A percentile compares a stretch with the other conserved stretches of the same genome.
phyloP scores from a whole-genome alignment of 2,888 invertebrate species.

The Trisateles emortualis region DNA sequence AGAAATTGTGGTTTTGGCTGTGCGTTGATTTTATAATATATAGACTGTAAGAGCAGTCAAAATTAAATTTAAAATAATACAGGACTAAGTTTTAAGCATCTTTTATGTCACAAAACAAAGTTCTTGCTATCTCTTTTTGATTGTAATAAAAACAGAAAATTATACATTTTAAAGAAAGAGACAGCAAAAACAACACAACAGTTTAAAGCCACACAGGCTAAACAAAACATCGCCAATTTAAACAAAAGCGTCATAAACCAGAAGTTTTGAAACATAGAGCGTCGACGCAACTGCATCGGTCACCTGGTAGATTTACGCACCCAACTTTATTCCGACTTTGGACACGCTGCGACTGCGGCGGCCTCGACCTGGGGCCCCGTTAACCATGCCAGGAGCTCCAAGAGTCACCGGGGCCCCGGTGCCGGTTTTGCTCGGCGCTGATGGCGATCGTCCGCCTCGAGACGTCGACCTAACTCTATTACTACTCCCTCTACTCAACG shows the following conservation, averaged over 20 bases:
- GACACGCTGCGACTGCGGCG: constrained; percentile 82
- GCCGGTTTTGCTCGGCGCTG: constrained; percentile 74
- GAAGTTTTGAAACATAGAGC: constrained; percentile 72
- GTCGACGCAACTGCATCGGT: constrained; percentile 83
- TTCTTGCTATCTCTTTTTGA: constrained; percentile 21
- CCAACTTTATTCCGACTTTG: constrained; percentile 86
- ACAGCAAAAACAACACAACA: constrained; percentile 31
- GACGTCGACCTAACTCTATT: constrained; percentile 87
- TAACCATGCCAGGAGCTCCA: constrained; percentile 52
- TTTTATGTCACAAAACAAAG: neutral
- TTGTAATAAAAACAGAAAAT: neutral
- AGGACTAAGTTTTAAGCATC: constrained; percentile 16
- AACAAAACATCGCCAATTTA: constrained; percentile 40
- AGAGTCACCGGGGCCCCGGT: constrained; percentile 49
- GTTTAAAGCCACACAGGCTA: constrained; percentile 49
- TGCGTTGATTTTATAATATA: too few relatives aligned
- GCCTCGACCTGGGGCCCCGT: constrained; percentile 67
- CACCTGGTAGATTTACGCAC: constrained; percentile 77
- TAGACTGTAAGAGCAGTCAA: too few relatives aligned
- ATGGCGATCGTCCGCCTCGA: constrained; percentile 80
- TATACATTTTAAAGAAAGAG: constrained; percentile 17
- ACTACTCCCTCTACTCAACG: constrained; percentile 88
- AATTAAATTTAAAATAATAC: neutral
- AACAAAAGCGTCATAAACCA: constrained; percentile 57
- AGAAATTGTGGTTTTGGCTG: too few relatives aligned